Percentiles rank a stretch among this genome's conserved stretches.
Evolutionary conservation across 2,113 vertebrate genomes (phyloP).

Genomic region (Cyrtonyx montezumae): DNA sequence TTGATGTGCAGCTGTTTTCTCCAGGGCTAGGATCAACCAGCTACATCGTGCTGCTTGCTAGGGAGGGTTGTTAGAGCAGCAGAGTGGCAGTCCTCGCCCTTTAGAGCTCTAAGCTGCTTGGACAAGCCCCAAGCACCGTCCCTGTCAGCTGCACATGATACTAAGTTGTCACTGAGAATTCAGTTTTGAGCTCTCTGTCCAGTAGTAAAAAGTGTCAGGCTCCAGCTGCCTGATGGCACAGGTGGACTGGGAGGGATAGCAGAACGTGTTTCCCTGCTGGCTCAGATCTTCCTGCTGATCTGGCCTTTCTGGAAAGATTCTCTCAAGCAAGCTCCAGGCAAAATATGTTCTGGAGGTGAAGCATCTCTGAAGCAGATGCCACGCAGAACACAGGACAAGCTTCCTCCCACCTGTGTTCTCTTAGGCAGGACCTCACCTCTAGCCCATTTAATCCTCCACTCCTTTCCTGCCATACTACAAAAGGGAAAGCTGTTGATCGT

Average conservation of each 20-base stretch:
- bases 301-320: conserved; percentile 56
- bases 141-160: conserved; percentile 46
- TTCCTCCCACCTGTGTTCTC: not conserved
- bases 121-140: conserved; percentile 58
- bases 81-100: conserved; percentile 40
- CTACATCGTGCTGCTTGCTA: conserved; percentile 10
- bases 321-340: conserved; percentile 35
- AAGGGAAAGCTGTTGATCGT: not conserved
- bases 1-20: conserved; percentile 39
- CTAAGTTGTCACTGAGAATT: conserved; percentile 29
- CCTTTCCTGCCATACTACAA: not conserved
- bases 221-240: not conserved
- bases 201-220: conserved; percentile 34
- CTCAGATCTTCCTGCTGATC: conserved; percentile 45
- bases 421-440: not conserved
- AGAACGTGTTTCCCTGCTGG: not conserved
- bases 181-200: conserved; percentile 41
- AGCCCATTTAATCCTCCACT: not conserved
- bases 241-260: conserved; percentile 13
- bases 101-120: conserved; percentile 58
- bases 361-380: not conserved
- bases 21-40: not conserved
- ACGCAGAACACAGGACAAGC: not conserved
- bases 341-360: not conserved
- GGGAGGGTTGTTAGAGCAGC: conserved; percentile 14